Conservation (phyloP, 2,797 vertebrate species). For the Rhinichthys osculus region DNA sequence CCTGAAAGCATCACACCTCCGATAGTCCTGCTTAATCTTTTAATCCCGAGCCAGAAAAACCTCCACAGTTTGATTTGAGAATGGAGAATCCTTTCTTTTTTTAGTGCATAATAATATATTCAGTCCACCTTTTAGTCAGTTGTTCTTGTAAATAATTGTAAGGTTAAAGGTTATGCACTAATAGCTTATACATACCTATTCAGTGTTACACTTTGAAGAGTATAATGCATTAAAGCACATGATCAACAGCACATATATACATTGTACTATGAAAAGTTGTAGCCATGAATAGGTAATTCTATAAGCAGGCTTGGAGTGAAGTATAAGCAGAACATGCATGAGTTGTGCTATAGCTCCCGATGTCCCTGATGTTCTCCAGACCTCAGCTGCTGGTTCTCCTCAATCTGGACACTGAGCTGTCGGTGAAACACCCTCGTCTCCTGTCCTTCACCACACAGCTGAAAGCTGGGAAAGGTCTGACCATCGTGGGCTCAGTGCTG, state of each 20-base stretch:
- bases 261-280: not conserved
- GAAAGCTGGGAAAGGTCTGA: slow-evolving; percentile 95
- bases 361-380: slow-evolving; percentile 66
- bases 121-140: not conserved
- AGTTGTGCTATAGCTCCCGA: not conserved
- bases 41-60: slow-evolving; percentile 37
- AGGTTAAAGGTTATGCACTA: not conserved
- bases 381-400: slow-evolving; percentile 92
- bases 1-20: slow-evolving; percentile 33
- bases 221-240: not conserved
- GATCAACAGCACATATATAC: not conserved
- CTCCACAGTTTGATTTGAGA: not conserved
- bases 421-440: slow-evolving; percentile 89
- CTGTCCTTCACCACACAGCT: slow-evolving; percentile 92
- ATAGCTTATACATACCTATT: not conserved
- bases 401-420: slow-evolving; percentile 84
- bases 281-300: not conserved
- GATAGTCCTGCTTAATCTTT: slow-evolving; percentile 33
- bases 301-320: not conserved
- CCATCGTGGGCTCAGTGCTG: slow-evolving; percentile 91
- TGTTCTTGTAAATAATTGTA: not conserved
- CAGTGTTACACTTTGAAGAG: not conserved
- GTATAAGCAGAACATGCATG: not conserved
- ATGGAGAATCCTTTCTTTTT: not conserved
- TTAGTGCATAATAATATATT: not conserved